Conservation (phyloP, 2,797 vertebrate genomes). For the Clangula hyemalis region DNA sequence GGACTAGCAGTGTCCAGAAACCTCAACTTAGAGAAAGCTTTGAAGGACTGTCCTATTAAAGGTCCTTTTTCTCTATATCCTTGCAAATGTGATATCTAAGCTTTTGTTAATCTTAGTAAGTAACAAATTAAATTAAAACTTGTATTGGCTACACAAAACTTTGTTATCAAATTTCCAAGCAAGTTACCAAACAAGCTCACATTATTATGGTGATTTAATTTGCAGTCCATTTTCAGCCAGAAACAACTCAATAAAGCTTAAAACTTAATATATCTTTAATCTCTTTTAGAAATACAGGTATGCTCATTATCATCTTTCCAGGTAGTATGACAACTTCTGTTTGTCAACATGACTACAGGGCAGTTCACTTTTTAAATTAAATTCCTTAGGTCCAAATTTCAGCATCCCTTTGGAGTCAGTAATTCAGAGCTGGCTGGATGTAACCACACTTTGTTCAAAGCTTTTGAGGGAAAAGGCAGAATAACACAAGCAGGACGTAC, state of each 20-base stretch:
- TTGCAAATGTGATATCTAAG: not conserved
- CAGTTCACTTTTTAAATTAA: not conserved
- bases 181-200: not conserved
- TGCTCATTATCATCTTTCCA: not conserved
- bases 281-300: not conserved
- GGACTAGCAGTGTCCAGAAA: not conserved
- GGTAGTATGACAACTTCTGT: not conserved
- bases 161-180: not conserved
- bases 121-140: not conserved
- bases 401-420: not conserved
- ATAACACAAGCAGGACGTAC: not conserved
- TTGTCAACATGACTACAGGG: not conserved
- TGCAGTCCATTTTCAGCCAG: not conserved
- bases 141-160: not conserved
- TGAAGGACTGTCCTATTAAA: not conserved
- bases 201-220: not conserved
- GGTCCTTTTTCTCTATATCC: not conserved
- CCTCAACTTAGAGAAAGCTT: not conserved
- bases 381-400: not conserved
- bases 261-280: not conserved
- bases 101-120: not conserved
- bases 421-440: not conserved
- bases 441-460: not conserved
- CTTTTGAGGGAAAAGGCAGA: not conserved
- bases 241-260: not conserved